Evolutionary conservation across 2,113 vertebrate genomes (phyloP).

Genomic region (Australoheros scitulus): DNA sequence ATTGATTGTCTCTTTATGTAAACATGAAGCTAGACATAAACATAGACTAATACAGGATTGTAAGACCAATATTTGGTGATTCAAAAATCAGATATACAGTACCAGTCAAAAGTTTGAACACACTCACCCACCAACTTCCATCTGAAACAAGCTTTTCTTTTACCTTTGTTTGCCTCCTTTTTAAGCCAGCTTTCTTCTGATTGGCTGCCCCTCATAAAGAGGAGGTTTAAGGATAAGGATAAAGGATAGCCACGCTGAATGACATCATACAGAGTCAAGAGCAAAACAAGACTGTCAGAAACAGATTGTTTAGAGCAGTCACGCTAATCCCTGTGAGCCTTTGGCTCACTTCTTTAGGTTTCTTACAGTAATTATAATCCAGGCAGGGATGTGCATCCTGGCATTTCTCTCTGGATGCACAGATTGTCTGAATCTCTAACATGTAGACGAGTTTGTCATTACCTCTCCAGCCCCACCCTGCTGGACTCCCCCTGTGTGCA

Average conservation of each 20-base stretch:
- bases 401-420: not conserved
- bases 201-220: not conserved
- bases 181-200: too few species aligned
- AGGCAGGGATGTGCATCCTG: not conserved
- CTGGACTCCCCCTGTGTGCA: constrained; percentile 9
- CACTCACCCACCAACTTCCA: not conserved
- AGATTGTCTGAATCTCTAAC: not conserved
- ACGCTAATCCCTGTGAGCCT: not conserved
- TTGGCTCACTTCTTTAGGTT: not conserved
- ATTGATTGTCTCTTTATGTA: not conserved
- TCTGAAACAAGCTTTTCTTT: not conserved
- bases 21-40: not conserved
- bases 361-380: not conserved
- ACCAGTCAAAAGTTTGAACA: too few species aligned
- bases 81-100: too few species aligned
- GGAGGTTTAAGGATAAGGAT: not conserved
- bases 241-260: not conserved
- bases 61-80: not conserved
- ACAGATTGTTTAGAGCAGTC: not conserved
- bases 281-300: not conserved
- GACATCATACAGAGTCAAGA: not conserved
- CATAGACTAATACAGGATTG: not conserved
- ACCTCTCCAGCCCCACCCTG: not conserved
- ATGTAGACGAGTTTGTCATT: constrained; percentile 6
- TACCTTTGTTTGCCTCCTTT: not conserved